Base-by-base conservation (phyloP, 1,140 invertebrate genomes). In the Brachionus koreanus region DNA sequence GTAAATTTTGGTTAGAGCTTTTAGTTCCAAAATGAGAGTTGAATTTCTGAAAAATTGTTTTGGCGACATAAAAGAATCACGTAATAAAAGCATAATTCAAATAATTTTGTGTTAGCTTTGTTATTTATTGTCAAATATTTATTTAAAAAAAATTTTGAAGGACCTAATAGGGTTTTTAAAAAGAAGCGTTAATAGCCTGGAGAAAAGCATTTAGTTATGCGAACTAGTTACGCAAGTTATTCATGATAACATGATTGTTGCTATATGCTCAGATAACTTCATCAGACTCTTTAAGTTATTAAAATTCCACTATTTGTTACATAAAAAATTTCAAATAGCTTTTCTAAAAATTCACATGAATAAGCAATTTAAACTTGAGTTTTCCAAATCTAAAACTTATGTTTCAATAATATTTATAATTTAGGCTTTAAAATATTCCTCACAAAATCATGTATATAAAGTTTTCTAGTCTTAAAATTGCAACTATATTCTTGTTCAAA, bases 261-360 rank as follows among this genome's bases (percentile, higher is more conserved):
- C 16, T 23, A 57, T 9, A 57, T 57, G 49, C 16, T 57, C 9
- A 57, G 49, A 57, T 57, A 57, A 57, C 9, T 57, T 9, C 49
- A 57, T 19, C 49, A 57, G n/a, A 57, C 49, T 57, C 3, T 23
- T 57, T 57, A 19, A 29, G 19, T 57, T 57, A 57, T 57, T 57
- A 19, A 57, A 57, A 65, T 65, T 33, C 63, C 63, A 65, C 29
- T n/a, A 65, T 65, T 57, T 37, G 63, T 25, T 29, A 33, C 63
- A 65, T 65, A 65, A 65, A n/a, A 65, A 65, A 33, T 37, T 33
- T 65, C n/a, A 57, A 57, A 29, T 29, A 2, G 49, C n/a, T 57
- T 57, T 57, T 57, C n/a, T 57, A 57, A 65, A 65, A 65, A n/a
- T 65, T 65, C 63, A 65, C 63, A 65, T 35, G 63, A 65, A 65